Evolutionary conservation across 2,797 vertebrate species (phyloP).

Genomic region (Crocidura indochinensis): DNA sequence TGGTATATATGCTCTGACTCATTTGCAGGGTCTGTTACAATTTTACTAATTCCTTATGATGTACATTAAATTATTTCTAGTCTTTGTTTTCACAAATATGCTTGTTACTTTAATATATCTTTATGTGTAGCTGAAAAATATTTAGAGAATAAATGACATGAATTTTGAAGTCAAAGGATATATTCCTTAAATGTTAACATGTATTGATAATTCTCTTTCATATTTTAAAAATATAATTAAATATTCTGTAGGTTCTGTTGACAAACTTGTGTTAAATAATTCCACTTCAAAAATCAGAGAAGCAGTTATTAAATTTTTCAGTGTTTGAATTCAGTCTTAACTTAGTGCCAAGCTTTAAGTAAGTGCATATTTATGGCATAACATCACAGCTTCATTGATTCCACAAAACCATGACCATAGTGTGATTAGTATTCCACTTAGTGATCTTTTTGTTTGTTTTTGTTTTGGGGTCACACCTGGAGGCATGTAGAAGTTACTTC

Average conservation of each 20-base stretch:
- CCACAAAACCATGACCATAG: background rate
- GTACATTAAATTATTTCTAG: background rate
- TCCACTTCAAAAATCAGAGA: background rate
- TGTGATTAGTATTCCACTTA: background rate
- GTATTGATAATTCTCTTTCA: background rate
- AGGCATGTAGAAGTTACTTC: no score
- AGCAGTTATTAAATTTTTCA: background rate
- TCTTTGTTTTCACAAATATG: background rate
- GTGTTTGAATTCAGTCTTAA: background rate
- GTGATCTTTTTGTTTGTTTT: no score
- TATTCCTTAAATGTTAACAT: constrained; percentile 13
- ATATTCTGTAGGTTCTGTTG: constrained; percentile 9
- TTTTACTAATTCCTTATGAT: background rate
- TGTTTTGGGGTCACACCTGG: no score
- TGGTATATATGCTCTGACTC: background rate
- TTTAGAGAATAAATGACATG: background rate
- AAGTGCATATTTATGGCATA: background rate
- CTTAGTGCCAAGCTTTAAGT: background rate
- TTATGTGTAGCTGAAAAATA: background rate
- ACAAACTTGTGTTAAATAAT: constrained; percentile 1
- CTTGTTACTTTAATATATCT: background rate
- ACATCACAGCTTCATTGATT: background rate
- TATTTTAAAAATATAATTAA: constrained; percentile 7
- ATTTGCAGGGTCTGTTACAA: background rate
- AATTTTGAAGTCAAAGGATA: background rate